Conservation (phyloP, 2,888 invertebrate species). For the Drosophila mayaguana region DNA sequence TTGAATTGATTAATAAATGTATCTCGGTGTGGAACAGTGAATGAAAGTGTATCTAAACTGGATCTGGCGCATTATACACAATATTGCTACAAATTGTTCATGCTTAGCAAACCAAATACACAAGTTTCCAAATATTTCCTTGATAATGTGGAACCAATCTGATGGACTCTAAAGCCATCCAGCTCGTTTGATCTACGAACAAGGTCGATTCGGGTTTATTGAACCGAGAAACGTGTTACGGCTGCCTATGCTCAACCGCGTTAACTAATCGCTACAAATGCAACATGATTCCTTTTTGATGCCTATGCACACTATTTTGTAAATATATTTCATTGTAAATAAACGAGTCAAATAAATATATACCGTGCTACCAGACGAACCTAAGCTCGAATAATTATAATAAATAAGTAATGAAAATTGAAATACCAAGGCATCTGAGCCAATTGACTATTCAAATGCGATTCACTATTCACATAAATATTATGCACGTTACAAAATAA, state of each 20-base stretch:
- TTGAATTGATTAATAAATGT: constrained; percentile 25
- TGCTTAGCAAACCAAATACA: constrained; percentile 2
- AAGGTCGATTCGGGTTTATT: constrained; percentile 62
- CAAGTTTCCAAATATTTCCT: not conserved
- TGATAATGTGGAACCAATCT: constrained; percentile 2
- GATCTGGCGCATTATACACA: not conserved
- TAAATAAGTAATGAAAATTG: not conserved
- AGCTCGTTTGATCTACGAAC: constrained; percentile 57
- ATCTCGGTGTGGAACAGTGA: constrained; percentile 20
- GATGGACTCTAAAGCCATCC: constrained; percentile 38
- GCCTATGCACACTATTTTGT: not conserved
- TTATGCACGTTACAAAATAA: constrained; percentile 16
- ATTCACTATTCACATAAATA: constrained; percentile 19
- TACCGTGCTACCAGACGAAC: not conserved
- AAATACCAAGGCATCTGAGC: constrained; percentile 6
- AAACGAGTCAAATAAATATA: not conserved
- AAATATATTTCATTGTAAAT: not conserved
- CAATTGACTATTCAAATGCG: constrained; percentile 45
- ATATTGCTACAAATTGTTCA: not conserved
- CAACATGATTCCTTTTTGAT: constrained; percentile 11
- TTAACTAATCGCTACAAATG: constrained; percentile 21
- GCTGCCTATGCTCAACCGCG: constrained; percentile 13
- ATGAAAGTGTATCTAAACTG: constrained; percentile 23
- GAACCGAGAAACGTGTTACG: constrained; percentile 47
- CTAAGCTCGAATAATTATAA: not conserved